Conservation (phyloP, 2,797 vertebrate genomes). For the Iguana delicatissima region DNA sequence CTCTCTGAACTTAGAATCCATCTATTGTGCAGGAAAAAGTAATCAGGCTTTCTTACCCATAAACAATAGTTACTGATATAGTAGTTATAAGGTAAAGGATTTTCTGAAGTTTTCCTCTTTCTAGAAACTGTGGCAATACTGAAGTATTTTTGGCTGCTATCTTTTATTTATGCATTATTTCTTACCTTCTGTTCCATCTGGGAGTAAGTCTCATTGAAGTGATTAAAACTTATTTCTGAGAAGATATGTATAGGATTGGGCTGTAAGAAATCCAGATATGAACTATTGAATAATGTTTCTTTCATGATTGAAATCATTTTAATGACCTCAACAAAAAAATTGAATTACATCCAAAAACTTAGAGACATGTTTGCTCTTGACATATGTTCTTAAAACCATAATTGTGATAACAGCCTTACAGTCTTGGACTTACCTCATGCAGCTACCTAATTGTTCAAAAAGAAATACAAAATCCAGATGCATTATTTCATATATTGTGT, state of each 20-base stretch:
- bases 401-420: conserved; percentile 46
- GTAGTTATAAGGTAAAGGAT: background rate
- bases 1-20: background rate
- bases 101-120: background rate
- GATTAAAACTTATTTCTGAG: background rate
- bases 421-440: conserved; percentile 28
- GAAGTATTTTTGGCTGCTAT: background rate
- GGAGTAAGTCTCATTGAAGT: background rate
- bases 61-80: background rate
- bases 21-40: conserved; percentile 13
- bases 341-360: conserved; percentile 51
- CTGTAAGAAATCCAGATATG: accelerated
- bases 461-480: conserved; percentile 84
- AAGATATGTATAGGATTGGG: background rate
- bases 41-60: background rate
- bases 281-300: background rate
- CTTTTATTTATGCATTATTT: background rate
- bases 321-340: conserved; percentile 50
- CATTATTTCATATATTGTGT: conserved; percentile 81
- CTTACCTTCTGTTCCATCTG: background rate
- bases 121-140: background rate
- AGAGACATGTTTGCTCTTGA: conserved; percentile 27
- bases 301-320: conserved; percentile 20
- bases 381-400: conserved; percentile 40
- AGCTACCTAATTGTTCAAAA: conserved; percentile 79